A percentile compares a stretch with the other conserved stretches of the same genome.
Conservation (phyloP, 2,888 invertebrate species). For the Diploptera punctata region DNA sequence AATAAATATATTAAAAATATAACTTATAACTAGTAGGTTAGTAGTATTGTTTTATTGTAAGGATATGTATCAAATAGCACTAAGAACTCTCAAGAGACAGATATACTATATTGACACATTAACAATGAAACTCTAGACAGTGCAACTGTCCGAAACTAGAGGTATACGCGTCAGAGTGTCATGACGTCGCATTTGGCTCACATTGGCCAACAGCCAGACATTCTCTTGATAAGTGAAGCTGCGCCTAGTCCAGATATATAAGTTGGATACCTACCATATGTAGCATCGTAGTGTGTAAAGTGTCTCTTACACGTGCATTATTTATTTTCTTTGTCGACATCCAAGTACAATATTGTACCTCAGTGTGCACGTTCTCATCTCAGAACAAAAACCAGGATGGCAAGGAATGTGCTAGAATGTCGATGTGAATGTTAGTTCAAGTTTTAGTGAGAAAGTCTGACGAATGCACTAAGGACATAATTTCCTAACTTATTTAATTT, state of each 20-base stretch:
- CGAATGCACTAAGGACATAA: background rate
- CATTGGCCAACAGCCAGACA: background rate
- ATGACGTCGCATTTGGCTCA: background rate
- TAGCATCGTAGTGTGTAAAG: conserved; percentile 15
- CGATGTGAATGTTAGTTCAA: conserved; percentile 13
- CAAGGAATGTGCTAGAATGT: background rate
- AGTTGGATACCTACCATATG: conserved; percentile 11
- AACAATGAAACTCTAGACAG: background rate
- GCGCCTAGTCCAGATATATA: conserved; percentile 6
- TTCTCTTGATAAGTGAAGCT: background rate
- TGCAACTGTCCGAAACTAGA: conserved; percentile 10
- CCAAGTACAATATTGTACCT: conserved; percentile 13
- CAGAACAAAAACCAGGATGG: background rate
- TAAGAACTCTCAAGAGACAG: background rate
- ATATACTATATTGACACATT: background rate
- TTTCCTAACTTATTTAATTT: conserved; percentile 20
- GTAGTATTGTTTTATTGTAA: conserved; percentile 12
- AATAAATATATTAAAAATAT: conserved; percentile 8
- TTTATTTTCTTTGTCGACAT: conserved; percentile 13
- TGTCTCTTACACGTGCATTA: conserved; percentile 13
- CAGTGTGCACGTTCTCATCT: background rate
- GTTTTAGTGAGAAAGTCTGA: conserved; percentile 5
- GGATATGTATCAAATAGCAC: conserved; percentile 22
- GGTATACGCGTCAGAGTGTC: conserved; percentile 16
- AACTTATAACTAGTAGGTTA: conserved; percentile 20